Evolutionary conservation across 2,113 vertebrate species (phyloP).

Genomic region (Sterrhoptilus dennistouni): DNA sequence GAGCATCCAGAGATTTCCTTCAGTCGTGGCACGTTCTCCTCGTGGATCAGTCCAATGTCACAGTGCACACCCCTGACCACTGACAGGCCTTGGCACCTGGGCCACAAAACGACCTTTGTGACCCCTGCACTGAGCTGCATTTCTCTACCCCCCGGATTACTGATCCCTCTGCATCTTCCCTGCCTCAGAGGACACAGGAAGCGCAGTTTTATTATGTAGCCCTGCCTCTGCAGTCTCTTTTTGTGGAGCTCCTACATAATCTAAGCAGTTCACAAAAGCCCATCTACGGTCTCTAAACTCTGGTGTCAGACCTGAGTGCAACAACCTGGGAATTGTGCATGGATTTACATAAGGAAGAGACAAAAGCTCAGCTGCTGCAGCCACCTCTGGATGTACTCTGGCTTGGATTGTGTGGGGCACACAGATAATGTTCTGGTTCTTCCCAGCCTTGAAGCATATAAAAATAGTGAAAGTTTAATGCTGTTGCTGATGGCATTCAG

Average conservation of each 20-base stretch:
- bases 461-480: background rate
- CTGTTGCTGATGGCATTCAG: background rate
- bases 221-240: background rate
- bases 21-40: background rate
- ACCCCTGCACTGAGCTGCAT: background rate
- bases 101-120: background rate
- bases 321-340: background rate
- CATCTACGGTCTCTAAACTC: background rate
- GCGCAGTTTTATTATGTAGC: background rate
- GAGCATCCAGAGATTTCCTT: background rate
- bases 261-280: background rate
- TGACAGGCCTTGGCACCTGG: background rate
- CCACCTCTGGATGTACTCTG: background rate
- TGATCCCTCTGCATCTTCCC: background rate
- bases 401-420: background rate
- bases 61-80: background rate
- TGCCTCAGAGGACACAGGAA: background rate
- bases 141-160: background rate
- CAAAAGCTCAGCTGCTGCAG: background rate
- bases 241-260: background rate
- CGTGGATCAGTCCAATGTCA: accelerated
- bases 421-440: background rate
- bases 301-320: background rate
- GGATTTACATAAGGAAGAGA: background rate
- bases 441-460: background rate